Evolutionary conservation across 2,888 invertebrate species (phyloP).

Genomic region (Adelphocoris suturalis): DNA sequence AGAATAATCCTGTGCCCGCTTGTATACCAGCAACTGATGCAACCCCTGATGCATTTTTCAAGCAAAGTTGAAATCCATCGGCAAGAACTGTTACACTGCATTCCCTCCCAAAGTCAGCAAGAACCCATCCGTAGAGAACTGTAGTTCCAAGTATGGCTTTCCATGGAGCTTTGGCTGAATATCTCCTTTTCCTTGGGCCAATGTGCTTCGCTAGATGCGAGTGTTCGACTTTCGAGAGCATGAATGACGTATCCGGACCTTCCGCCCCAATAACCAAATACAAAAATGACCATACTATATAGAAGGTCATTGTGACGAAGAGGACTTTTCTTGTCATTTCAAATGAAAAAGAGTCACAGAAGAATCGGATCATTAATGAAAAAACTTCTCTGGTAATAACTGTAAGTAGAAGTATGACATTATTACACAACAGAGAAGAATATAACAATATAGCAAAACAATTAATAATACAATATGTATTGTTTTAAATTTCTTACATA

Average conservation of each 20-base stretch:
- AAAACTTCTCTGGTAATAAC: conserved; percentile 25
- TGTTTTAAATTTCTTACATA: neutral
- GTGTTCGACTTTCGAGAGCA: conserved; percentile 42
- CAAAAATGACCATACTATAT: neutral
- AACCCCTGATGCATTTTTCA: neutral
- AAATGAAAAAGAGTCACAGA: neutral
- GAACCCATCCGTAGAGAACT: conserved; percentile 13
- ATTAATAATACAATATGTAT: neutral
- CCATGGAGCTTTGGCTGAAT: conserved; percentile 29
- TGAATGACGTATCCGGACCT: conserved; percentile 15
- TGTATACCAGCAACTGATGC: neutral
- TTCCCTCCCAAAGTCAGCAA: conserved; percentile 51
- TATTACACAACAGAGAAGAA: no score
- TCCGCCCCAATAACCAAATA: conserved; percentile 55
- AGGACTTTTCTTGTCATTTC: neutral
- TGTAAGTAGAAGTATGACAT: neutral
- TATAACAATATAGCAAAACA: neutral
- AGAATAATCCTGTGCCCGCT: neutral
- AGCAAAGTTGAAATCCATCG: neutral
- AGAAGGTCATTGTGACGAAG: neutral
- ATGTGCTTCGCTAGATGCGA: neutral
- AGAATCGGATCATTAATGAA: neutral
- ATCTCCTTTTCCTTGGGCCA: conserved; percentile 41
- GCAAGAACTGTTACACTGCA: neutral
- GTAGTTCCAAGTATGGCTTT: neutral